Percentiles rank a stretch among this genome's conserved stretches.
These are phyloP conservation scores for Sebastes jordani DNA, from an alignment of 2,797 vertebrate species.

Conservation along the genomic window DNA sequence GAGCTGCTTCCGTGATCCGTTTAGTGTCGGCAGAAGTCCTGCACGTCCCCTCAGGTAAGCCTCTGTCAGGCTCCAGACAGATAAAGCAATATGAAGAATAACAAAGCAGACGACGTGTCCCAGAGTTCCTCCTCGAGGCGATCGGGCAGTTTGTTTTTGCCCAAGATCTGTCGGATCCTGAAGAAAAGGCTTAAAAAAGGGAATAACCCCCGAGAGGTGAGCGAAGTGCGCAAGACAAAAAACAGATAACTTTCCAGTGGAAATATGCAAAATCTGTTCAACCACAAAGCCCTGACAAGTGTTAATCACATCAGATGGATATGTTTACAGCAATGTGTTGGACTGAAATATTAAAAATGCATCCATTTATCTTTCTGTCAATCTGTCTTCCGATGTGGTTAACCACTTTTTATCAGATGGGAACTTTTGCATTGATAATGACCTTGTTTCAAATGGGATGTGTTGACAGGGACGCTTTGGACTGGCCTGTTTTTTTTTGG, in stretches of 20 bases:
- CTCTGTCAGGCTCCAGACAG: constrained; percentile 75
- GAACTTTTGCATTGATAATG: constrained; percentile 29
- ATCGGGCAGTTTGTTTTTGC: constrained; percentile 59
- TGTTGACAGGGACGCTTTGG: constrained; percentile 40
- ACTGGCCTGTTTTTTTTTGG: constrained; percentile 18
- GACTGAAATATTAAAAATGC: background rate
- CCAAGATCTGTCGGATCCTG: constrained; percentile 65
- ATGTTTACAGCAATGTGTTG: background rate
- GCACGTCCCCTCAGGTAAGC: constrained; percentile 74
- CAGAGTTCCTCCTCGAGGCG: constrained; percentile 65
- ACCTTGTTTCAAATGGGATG: constrained; percentile 54
- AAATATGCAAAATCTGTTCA: constrained; percentile 42
- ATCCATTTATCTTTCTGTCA: background rate
- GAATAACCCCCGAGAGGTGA: constrained; percentile 51
- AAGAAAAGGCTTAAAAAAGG: constrained; percentile 45
- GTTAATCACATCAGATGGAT: constrained; percentile 9
- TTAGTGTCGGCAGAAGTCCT: constrained; percentile 65
- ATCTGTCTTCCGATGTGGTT: background rate
- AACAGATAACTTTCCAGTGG: constrained; percentile 29
- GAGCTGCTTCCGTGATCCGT: constrained; percentile 68
- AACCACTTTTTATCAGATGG: background rate
- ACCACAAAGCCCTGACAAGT: background rate
- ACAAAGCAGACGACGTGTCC: constrained; percentile 65
- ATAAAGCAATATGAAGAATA: constrained; percentile 69
- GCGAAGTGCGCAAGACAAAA: constrained; percentile 28